A percentile compares a stretch with the other conserved stretches of the same genome.
Evolutionary conservation across 64 coral and sea anemone genomes (phyloP).

Genomic region (Pocillopora damicornis): DNA sequence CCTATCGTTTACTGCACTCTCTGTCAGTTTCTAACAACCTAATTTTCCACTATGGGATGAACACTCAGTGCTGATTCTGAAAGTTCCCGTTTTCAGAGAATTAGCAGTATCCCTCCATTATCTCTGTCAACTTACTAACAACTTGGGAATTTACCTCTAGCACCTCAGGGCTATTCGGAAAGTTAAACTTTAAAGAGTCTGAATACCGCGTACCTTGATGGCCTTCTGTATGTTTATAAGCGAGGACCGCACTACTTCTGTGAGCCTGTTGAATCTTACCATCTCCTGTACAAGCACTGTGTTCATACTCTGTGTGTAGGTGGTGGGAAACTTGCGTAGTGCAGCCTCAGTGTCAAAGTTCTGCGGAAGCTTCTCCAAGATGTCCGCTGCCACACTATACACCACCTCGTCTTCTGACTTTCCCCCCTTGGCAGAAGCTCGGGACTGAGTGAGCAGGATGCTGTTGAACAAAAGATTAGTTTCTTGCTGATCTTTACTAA

Average conservation of each 20-base stretch:
- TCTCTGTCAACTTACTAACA: no score
- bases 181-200: no score
- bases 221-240: constrained; percentile 99
- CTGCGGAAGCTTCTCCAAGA: constrained; percentile 86
- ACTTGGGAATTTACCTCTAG: no score
- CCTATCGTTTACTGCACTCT: no score
- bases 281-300: constrained; percentile 98
- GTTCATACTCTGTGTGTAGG: constrained; percentile 99
- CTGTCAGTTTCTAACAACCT: no score
- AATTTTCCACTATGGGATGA: no score
- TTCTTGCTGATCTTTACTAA: constrained; percentile 96
- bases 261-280: constrained; percentile 96
- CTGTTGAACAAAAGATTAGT: constrained; percentile 78
- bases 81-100: no score
- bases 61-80: no score
- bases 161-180: no score
- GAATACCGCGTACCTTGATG: constrained; percentile 70
- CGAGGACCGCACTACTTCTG: constrained; percentile 88
- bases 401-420: constrained; percentile 95
- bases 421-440: constrained; percentile 83
- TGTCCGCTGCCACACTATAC: constrained; percentile 88
- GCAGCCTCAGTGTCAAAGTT: constrained; percentile 94
- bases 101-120: no score
- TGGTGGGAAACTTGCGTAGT: constrained; percentile 92
- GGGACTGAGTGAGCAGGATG: constrained; percentile 88